Percentiles rank a stretch among this genome's conserved stretches.
These are phyloP conservation scores for Peucedramus taeniatus DNA, from an alignment of 2,113 vertebrate genomes.

Conservation along the genomic window DNA sequence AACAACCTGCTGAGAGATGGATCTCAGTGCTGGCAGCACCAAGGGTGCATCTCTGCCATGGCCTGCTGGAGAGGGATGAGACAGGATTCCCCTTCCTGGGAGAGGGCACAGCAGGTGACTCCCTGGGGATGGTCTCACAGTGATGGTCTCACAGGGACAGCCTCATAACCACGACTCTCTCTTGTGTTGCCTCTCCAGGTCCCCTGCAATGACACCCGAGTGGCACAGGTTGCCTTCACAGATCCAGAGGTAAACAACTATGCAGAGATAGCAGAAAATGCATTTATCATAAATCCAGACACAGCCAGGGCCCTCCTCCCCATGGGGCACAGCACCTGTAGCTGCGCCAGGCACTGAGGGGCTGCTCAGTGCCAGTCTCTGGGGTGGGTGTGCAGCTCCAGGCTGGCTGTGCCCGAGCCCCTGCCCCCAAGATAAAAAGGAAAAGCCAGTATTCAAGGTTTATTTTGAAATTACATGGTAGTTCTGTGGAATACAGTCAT, in stretches of 20 bases:
- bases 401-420: accelerated
- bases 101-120: neutral
- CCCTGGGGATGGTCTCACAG: neutral
- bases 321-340: neutral
- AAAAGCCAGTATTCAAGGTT: neutral
- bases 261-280: accelerated
- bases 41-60: accelerated
- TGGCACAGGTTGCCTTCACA: constrained; percentile 7
- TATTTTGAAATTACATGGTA: neutral
- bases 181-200: neutral
- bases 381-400: accelerated
- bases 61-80: neutral
- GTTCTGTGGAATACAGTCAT: neutral
- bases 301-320: accelerated
- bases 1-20: neutral
- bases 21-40: neutral
- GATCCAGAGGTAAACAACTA: neutral
- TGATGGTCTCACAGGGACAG: accelerated
- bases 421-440: neutral
- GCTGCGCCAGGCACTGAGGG: neutral
- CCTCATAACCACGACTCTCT: neutral
- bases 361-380: accelerated
- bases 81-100: accelerated
- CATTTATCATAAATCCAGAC: accelerated
- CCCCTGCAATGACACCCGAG: constrained; percentile 54